A percentile compares a stretch with the other conserved stretches of the same genome.
Evolutionary conservation across 1,140 invertebrate genomes (phyloP).

Genomic region (Sitophilus oryzae): DNA sequence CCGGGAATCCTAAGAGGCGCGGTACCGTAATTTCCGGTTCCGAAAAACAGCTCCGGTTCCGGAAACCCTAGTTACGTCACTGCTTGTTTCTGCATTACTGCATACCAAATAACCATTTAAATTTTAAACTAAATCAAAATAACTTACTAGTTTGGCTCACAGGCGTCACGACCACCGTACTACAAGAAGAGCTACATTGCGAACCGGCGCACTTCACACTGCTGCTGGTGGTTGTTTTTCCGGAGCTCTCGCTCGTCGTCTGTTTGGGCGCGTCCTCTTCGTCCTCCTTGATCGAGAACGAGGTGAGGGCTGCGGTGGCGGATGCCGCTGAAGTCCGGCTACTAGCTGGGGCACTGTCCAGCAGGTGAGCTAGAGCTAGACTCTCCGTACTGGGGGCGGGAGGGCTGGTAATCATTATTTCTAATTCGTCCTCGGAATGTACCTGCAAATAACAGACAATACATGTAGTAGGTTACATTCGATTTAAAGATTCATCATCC

Average conservation of each 20-base stretch:
- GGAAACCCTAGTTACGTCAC: too few species aligned
- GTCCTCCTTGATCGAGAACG: constrained; percentile 42
- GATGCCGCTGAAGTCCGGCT: constrained; percentile 50
- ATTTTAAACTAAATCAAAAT: too few species aligned
- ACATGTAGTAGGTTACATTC: neutral
- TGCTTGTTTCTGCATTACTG: too few species aligned
- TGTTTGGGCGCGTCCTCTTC: constrained; percentile 32
- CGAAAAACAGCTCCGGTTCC: too few species aligned
- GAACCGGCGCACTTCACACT: constrained; percentile 53
- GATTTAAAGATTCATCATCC: constrained; percentile 3
- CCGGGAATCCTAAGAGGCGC: too few species aligned
- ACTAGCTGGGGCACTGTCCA: constrained; percentile 54
- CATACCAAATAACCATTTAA: too few species aligned
- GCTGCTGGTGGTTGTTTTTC: constrained; percentile 36
- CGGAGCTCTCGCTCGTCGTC: constrained; percentile 39
- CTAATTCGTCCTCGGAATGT: constrained; percentile 86
- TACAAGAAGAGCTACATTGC: constrained; percentile 76
- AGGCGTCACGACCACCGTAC: constrained; percentile 71
- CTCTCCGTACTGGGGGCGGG: constrained; percentile 69
- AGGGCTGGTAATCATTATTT: constrained; percentile 73
- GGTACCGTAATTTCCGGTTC: too few species aligned
- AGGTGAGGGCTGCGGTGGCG: constrained; percentile 35
- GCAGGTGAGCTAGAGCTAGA: constrained; percentile 62
- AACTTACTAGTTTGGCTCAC: constrained; percentile 43
- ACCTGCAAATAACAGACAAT: constrained; percentile 41